A percentile compares a stretch with the other conserved stretches of the same genome.
Evolutionary conservation across 2,797 vertebrate species (phyloP).

Genomic region (Sternarchorhynchus goeldii): DNA sequence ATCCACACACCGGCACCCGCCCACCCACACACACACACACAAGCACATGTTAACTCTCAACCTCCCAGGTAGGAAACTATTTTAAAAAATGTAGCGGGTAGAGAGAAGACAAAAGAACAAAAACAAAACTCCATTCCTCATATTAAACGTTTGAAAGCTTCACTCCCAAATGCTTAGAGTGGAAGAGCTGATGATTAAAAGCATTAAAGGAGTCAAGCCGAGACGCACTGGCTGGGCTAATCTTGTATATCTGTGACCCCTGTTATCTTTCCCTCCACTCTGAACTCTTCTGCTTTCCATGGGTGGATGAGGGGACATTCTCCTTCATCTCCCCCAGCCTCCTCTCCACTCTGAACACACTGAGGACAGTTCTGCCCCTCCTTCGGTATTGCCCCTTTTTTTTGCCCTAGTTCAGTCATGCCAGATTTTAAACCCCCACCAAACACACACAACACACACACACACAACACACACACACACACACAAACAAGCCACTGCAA

Average conservation of each 20-base stretch:
- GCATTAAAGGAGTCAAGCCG: slow-evolving; percentile 49
- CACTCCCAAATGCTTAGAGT: background rate
- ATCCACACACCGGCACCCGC: no score
- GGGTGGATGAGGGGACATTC: background rate
- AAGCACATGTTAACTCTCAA: no score
- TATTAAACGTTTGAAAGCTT: slow-evolving; percentile 18
- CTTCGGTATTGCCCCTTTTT: slow-evolving; percentile 38
- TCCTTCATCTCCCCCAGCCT: background rate
- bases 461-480: no score
- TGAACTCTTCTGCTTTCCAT: slow-evolving; percentile 4
- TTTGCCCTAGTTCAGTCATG: slow-evolving; percentile 74
- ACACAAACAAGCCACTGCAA: background rate
- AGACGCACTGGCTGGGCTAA: slow-evolving; percentile 38
- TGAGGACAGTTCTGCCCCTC: slow-evolving; percentile 14
- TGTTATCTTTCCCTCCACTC: slow-evolving; percentile 10
- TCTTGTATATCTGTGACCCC: slow-evolving; percentile 36
- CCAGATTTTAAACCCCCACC: slow-evolving; percentile 73
- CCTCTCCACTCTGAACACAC: background rate
- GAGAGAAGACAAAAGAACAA: background rate
- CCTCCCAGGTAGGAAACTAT: slow-evolving; percentile 2
- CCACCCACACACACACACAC: no score
- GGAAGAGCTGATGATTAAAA: slow-evolving; percentile 31
- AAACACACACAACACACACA: background rate
- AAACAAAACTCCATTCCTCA: background rate
- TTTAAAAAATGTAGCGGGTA: slow-evolving; percentile 19